phyloP scores from a whole-genome alignment of 53 echinoderm and acorn worm species.

The Apostichopus leukothele region DNA sequence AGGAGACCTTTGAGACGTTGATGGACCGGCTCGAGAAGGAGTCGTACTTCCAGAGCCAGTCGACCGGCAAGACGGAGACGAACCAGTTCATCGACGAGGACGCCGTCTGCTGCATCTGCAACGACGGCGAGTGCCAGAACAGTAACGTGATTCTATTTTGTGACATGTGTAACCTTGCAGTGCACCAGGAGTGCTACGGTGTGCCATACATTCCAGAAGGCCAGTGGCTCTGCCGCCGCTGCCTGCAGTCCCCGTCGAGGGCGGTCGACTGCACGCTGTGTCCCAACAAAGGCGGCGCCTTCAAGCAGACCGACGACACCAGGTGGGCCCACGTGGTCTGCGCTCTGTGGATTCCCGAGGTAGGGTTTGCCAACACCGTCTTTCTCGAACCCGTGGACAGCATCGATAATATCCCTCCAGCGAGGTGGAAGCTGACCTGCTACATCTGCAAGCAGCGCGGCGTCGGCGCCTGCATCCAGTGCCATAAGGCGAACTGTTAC shows the following conservation, averaged over 20 bases:
- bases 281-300: slow-evolving; percentile 97
- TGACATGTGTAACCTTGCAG: slow-evolving; percentile 99
- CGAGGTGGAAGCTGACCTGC: slow-evolving; percentile 97
- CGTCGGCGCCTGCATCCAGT: slow-evolving; percentile 97
- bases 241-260: slow-evolving; percentile 96
- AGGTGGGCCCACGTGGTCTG: slow-evolving; percentile 99
- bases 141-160: slow-evolving; percentile 98
- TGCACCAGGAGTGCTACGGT: slow-evolving; percentile 99
- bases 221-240: slow-evolving; percentile 97
- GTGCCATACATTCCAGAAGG: slow-evolving; percentile 99
- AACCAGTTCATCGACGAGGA: slow-evolving; percentile 96
- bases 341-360: slow-evolving; percentile 99
- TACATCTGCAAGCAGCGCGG: slow-evolving; percentile 99
- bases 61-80: slow-evolving; percentile 79
- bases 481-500: slow-evolving; percentile 99
- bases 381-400: slow-evolving; percentile 99
- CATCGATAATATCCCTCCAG: slow-evolving; percentile 94
- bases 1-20: slow-evolving; percentile 92
- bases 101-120: slow-evolving; percentile 97
- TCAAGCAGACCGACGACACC: slow-evolving; percentile 96
- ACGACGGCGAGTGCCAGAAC: slow-evolving; percentile 97
- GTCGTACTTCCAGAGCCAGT: slow-evolving; percentile 93
- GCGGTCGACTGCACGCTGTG: slow-evolving; percentile 98
- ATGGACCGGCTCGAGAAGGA: slow-evolving; percentile 99
- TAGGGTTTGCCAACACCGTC: slow-evolving; percentile 99